Evolutionary conservation across 1,140 invertebrate genomes (phyloP).

Genomic region (Ptiloglossa arizonensis): DNA sequence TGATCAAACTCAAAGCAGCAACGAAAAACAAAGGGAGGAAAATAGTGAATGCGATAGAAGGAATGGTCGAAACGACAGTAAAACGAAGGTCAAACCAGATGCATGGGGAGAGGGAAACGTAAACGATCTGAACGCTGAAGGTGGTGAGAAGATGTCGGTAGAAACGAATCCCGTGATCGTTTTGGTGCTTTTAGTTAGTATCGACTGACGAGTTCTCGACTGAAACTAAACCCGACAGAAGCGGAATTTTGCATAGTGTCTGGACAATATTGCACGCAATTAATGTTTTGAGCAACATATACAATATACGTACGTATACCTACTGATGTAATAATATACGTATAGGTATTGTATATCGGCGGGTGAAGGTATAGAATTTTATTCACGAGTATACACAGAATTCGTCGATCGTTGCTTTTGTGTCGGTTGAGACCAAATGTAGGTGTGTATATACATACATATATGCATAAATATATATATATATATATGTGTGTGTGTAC

Average conservation of each 20-base stretch:
- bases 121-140: constrained; percentile 30
- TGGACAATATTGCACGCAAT: constrained; percentile 37
- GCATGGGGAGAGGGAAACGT: neutral
- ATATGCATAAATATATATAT: neutral
- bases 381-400: constrained; percentile 26
- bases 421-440: constrained; percentile 34
- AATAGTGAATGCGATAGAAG: neutral
- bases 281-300: constrained; percentile 33
- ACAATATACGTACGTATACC: neutral
- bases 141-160: constrained; percentile 26
- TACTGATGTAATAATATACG: too few relatives aligned
- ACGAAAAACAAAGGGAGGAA: neutral
- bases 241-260: constrained; percentile 25
- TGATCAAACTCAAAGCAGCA: neutral
- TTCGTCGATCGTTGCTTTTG: constrained; percentile 42
- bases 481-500: neutral
- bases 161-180: constrained; percentile 29
- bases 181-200: constrained; percentile 20
- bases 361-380: constrained; percentile 20
- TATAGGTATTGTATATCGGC: constrained; percentile 19
- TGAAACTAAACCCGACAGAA: constrained; percentile 1
- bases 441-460: neutral
- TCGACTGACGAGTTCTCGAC: neutral
- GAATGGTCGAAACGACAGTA: neutral
- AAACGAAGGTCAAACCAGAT: neutral